Evolutionary conservation across 2,113 vertebrate genomes (phyloP), one percentile per base, ranked within the genome.

Genomic region (Eurypyga helias): DNA sequence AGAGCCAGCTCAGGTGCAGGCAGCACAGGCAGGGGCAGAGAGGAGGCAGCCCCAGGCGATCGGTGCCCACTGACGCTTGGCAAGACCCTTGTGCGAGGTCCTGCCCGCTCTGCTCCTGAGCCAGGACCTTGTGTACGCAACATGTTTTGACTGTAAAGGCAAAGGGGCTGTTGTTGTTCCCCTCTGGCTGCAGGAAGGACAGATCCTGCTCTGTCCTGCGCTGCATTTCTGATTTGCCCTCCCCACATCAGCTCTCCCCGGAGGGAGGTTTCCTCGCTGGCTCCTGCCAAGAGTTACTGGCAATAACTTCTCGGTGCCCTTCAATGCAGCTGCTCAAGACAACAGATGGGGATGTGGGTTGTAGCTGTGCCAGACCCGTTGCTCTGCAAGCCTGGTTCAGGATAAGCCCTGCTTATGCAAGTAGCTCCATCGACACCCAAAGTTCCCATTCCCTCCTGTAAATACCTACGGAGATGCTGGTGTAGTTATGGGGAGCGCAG

Each of bases 321-420:
- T 96, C 93, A 94, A 16, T 49, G 62, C 96, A 96, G 96, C 95
- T 96, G 94, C 93, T 93, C 41, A 17, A 94, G 92, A 79, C 87
- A 90, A 91, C 93, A 95, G 96, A 93, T 93, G 93, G 93, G 85
- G 92, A 89, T 21, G 85, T 54, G 76, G 93, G 49, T 5, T 96
- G 94, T 93, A 86, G 89, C 89, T 29, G 71, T 89, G 95, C 95
- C 92, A 96, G 95, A 33, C 87, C 16, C n/a, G 46, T 77, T 88
- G 87, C 71, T 88, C 66, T 93, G 82, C 54, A 76, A 96, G 78
- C 57, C 85, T 65, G 70, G 73, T 55, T 89, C 75, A 46, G 62
- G 91, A 61, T 72, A 49, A 83, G 25, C 58, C 7, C 9, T 64
- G 79, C 67, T 93, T 83, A 43, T 54, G 54, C 61, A 46, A 80